Percentiles rank a stretch among this genome's conserved stretches.
Evolutionary conservation across 2,888 invertebrate species (phyloP).

Genomic region (Pomacea canaliculata): DNA sequence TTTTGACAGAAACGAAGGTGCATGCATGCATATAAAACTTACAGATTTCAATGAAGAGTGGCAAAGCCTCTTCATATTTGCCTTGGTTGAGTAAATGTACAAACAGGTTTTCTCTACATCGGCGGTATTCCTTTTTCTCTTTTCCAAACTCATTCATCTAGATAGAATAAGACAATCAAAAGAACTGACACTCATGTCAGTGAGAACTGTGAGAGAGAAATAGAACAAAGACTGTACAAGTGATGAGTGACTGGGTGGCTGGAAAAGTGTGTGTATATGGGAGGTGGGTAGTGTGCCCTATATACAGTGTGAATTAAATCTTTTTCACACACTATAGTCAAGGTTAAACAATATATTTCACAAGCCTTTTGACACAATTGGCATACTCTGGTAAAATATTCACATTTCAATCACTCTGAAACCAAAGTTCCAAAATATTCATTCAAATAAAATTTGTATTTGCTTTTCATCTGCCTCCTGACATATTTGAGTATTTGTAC

Average conservation of each 20-base stretch:
- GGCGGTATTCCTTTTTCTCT: conserved; percentile 12
- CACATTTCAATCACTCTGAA: no score
- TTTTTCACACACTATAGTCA: background rate
- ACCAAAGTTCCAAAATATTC: no score
- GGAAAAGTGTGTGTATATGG: background rate
- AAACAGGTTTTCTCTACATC: conserved; percentile 23
- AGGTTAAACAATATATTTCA: no score
- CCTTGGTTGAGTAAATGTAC: conserved; percentile 15
- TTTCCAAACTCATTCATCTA: conserved; percentile 14
- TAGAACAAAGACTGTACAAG: background rate
- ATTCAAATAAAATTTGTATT: no score
- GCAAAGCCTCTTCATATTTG: conserved; percentile 14
- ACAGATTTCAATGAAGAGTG: conserved; percentile 21
- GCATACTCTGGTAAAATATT: no score
- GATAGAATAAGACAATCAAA: background rate
- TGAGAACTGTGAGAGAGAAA: no score
- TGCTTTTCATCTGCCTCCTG: no score
- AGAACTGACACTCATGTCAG: no score
- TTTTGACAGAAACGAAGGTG: no score
- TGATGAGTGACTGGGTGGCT: background rate
- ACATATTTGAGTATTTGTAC: conserved; percentile 27
- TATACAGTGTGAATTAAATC: background rate
- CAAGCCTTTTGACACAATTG: no score
- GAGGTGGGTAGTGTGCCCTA: background rate
- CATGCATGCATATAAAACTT: background rate